Conservation (phyloP, 1,140 invertebrate species). For the Polyergus mexicanus region DNA sequence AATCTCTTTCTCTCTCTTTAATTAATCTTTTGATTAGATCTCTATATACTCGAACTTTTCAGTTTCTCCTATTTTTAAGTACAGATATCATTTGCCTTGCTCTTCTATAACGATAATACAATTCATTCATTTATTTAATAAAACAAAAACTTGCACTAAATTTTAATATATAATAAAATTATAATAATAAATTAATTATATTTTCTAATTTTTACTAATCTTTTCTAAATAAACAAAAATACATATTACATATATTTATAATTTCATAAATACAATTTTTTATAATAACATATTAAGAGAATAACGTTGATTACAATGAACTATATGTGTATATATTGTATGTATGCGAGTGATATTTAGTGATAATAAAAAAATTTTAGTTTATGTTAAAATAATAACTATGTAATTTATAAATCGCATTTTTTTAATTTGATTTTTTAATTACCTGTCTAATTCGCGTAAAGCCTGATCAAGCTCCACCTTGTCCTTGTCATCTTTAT, state of each 20-base stretch:
- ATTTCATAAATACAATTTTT: not conserved
- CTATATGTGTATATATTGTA: not conserved
- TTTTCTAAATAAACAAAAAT: too few species aligned
- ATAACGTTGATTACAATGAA: not conserved
- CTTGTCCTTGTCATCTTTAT: slow-evolving; percentile 89
- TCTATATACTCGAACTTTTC: not conserved
- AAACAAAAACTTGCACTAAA: not conserved
- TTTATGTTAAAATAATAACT: not conserved
- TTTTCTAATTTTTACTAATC: not conserved
- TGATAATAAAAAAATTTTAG: not conserved
- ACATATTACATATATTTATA: not conserved
- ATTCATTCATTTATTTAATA: not conserved
- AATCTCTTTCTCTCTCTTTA: not conserved
- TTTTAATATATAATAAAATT: not conserved
- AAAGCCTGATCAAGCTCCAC: slow-evolving; percentile 89
- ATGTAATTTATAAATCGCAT: not conserved
- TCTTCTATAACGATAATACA: not conserved
- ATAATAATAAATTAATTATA: not conserved
- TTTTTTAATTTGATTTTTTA: not conserved
- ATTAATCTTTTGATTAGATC: not conserved
- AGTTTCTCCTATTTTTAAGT: not conserved
- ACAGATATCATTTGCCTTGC: not conserved
- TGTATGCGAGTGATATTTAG: not conserved
- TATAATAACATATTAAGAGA: not conserved
- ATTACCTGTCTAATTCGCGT: slow-evolving; percentile 88